Conservation (phyloP, 2,113 vertebrate species). For the Tupaia chinensis region DNA sequence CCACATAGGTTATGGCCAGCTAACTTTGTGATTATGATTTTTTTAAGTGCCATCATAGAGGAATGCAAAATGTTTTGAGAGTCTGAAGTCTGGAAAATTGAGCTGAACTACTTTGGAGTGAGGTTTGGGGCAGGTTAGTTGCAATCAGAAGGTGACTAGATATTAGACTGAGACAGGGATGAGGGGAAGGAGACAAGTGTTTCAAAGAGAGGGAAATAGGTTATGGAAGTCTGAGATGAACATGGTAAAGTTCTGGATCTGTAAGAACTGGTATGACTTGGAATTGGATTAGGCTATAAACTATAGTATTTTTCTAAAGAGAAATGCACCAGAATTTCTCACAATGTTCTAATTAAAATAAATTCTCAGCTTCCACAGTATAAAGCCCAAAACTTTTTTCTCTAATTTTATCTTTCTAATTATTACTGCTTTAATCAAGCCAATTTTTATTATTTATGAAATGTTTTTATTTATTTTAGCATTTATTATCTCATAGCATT, state of each 20-base stretch:
- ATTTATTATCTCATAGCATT: not conserved
- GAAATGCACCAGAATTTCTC: not conserved
- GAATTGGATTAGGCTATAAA: not conserved
- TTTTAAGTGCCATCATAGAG: not conserved
- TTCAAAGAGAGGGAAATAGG: not conserved
- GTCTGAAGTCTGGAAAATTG: not conserved
- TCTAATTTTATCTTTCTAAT: not conserved
- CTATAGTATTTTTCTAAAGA: not conserved
- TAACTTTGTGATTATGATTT: not conserved
- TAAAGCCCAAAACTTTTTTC: not conserved
- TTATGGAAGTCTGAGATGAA: not conserved
- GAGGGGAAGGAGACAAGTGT: not conserved
- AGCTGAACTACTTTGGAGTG: not conserved
- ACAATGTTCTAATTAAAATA: not conserved
- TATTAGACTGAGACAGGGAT: not conserved
- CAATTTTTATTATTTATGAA: not conserved
- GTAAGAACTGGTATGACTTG: not conserved
- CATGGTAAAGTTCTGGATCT: not conserved
- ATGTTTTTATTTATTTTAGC: not conserved
- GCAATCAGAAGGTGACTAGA: not conserved
- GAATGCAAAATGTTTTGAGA: not conserved
- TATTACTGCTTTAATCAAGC: not conserved
- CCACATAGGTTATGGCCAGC: not conserved
- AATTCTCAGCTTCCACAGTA: not conserved
- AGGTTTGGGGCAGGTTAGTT: not conserved